Evolutionary conservation across 2,888 invertebrate genomes (phyloP).

Genomic region (Macrophya annulata): DNA sequence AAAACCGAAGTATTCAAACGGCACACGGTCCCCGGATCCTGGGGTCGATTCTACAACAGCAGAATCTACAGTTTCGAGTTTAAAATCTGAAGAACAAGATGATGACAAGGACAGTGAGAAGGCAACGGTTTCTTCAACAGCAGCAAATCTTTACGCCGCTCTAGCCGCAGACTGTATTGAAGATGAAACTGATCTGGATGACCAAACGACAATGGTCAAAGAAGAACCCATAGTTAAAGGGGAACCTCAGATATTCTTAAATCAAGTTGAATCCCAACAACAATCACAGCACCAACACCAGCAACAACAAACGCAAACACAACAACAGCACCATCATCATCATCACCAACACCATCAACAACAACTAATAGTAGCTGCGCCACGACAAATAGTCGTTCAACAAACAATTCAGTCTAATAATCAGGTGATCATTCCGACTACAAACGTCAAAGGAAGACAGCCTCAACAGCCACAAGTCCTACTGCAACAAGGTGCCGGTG

Average conservation of each 20-base stretch:
- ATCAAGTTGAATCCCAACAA: conserved; percentile 59
- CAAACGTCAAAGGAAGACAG: conserved; percentile 70
- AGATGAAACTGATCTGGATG: conserved; percentile 85
- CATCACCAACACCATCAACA: conserved; percentile 73
- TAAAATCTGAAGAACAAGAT: conserved; percentile 79
- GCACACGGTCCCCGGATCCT: conserved; percentile 76
- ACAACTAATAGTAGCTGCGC: conserved; percentile 76
- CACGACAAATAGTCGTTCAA: conserved; percentile 82
- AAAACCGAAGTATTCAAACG: conserved; percentile 78
- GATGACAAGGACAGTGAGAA: conserved; percentile 81
- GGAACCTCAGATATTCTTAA: conserved; percentile 60
- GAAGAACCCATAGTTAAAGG: conserved; percentile 67
- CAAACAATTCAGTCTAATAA: conserved; percentile 73
- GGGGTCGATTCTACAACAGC: conserved; percentile 76
- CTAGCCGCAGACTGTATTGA: conserved; percentile 92
- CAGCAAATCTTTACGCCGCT: conserved; percentile 92
- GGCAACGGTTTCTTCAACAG: conserved; percentile 89
- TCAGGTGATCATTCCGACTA: conserved; percentile 74
- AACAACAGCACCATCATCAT: conserved; percentile 74
- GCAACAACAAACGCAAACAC: conserved; percentile 78
- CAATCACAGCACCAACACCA: conserved; percentile 57
- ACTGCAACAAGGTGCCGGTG: conserved; percentile 76
- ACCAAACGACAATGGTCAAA: conserved; percentile 68
- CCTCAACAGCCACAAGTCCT: conserved; percentile 74
- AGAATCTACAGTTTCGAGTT: conserved; percentile 80